Evolutionary conservation across 2,797 vertebrate genomes (phyloP), one percentile per base, ranked within the genome.

Genomic region (Clangula hyemalis): DNA sequence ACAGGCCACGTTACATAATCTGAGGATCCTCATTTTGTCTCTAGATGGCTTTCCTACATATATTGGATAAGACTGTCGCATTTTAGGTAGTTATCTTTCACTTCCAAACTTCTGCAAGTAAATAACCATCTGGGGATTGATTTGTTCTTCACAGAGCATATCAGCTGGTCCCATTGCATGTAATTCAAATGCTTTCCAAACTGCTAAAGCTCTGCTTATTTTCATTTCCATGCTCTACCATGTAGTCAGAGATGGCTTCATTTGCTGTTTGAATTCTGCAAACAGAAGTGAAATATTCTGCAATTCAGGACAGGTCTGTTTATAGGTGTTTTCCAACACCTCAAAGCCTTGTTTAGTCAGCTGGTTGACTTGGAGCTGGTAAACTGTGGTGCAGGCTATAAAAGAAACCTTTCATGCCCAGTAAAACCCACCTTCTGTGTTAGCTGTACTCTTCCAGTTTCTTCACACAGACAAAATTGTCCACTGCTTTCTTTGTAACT

Each of bases 141-240:
- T 85, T 93, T 79, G 57, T 58, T 72, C 56, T 45, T 51, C 28
- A 38, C 57, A 39, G 14, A 49, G 64, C 38, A 58, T 38, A 58
- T 87, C 51, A 87, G 6, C 32, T 24, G 17, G 34, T 51, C 79
- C 56, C 5, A 2, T 58, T 61, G 79, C 19, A 38, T 18, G 32
- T 39, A 61, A 73, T 66, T 87, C 22, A 85, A 34, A 76, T 71
- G 57, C 41, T 76, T 94, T 76, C 75, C 69, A 66, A 70, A 76
- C 51, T 70, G 38, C 9, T 32, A 70, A 79, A 60, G 47, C 36
- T 82, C 54, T 69, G 45, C 25, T 73, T 76, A 86, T 69, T 76
- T 88, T 85, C 2, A 84, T 66, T 90, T 91, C 34, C 38, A 79
- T 32, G 34, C 47, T 85, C 51, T 62, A 49, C 71, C 61, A 20